A percentile compares a stretch with the other conserved stretches of the same genome.
Evolutionary conservation across 2,797 vertebrate genomes (phyloP).

Genomic region (Furcifer pardalis): DNA sequence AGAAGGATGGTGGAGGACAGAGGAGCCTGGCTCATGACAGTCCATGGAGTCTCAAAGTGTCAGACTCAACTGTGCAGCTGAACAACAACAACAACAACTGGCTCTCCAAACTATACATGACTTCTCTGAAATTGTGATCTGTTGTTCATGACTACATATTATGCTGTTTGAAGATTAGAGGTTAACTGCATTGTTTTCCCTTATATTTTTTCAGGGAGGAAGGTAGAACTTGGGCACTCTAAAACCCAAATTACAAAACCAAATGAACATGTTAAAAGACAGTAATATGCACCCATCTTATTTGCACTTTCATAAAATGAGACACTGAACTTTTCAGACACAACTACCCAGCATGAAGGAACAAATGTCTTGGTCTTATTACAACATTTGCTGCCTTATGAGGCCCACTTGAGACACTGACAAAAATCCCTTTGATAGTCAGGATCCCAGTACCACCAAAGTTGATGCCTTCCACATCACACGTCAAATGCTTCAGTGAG

Average conservation of each 20-base stretch:
- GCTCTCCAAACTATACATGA: no score
- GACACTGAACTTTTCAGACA: constrained; percentile 27
- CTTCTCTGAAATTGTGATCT: no score
- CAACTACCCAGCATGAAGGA: not conserved
- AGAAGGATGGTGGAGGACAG: no score
- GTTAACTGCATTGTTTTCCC: not conserved
- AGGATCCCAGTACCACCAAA: constrained; percentile 7
- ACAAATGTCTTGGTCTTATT: not conserved
- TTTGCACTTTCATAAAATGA: constrained; percentile 11
- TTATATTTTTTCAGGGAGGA: not conserved
- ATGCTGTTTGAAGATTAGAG: no score
- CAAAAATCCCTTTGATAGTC: constrained; percentile 43
- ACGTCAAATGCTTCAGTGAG: constrained; percentile 53
- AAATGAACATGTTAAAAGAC: constrained; percentile 23
- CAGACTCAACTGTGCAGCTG: no score
- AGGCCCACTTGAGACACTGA: constrained; percentile 26
- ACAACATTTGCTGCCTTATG: constrained; percentile 24
- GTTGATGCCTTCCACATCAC: constrained; percentile 39
- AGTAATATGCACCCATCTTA: constrained; percentile 22
- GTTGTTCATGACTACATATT: no score
- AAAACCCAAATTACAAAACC: not conserved
- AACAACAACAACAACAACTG: no score
- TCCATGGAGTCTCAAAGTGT: no score
- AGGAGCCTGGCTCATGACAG: no score
- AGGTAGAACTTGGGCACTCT: not conserved